Conservation (phyloP, 2,888 invertebrate species). For the Zaprionus lineosus region DNA sequence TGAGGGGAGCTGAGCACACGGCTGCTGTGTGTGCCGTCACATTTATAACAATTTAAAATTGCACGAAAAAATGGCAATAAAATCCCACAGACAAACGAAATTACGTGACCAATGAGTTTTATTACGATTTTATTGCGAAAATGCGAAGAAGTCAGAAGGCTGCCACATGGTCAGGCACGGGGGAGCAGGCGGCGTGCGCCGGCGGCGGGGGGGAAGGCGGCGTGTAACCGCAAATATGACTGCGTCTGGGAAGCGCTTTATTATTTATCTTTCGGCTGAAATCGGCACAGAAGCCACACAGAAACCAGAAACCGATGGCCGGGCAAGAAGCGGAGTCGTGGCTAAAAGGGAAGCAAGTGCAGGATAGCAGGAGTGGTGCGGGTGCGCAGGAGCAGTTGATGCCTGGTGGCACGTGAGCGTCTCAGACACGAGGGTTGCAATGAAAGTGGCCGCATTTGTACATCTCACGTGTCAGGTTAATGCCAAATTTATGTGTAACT, state of each 20-base stretch:
- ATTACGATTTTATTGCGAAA: slow-evolving; percentile 82
- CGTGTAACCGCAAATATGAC: slow-evolving; percentile 70
- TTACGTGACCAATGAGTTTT: slow-evolving; percentile 83
- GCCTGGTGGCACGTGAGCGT: slow-evolving; percentile 62
- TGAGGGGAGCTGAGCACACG: slow-evolving; percentile 51
- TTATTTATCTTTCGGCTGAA: slow-evolving; percentile 74
- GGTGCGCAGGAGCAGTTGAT: slow-evolving; percentile 33
- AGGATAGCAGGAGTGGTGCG: neutral
- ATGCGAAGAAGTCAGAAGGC: slow-evolving; percentile 70
- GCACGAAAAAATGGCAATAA: slow-evolving; percentile 80
- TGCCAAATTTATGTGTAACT: slow-evolving; percentile 63
- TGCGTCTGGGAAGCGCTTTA: slow-evolving; percentile 70
- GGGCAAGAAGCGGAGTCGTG: slow-evolving; percentile 2
- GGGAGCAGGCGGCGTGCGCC: neutral
- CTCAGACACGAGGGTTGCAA: slow-evolving; percentile 62
- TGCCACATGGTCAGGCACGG: slow-evolving; percentile 7
- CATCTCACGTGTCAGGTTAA: slow-evolving; percentile 71
- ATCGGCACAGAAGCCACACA: slow-evolving; percentile 70
- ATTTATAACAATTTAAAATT: slow-evolving; percentile 82
- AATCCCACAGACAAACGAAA: slow-evolving; percentile 83
- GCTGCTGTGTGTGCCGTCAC: slow-evolving; percentile 62
- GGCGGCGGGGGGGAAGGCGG: neutral
- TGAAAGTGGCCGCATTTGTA: slow-evolving; percentile 41
- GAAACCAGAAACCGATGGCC: slow-evolving; percentile 36
- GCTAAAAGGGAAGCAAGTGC: neutral